Conservation (phyloP, 2,888 invertebrate species). For the Scelioninae gen. 2 region DNA sequence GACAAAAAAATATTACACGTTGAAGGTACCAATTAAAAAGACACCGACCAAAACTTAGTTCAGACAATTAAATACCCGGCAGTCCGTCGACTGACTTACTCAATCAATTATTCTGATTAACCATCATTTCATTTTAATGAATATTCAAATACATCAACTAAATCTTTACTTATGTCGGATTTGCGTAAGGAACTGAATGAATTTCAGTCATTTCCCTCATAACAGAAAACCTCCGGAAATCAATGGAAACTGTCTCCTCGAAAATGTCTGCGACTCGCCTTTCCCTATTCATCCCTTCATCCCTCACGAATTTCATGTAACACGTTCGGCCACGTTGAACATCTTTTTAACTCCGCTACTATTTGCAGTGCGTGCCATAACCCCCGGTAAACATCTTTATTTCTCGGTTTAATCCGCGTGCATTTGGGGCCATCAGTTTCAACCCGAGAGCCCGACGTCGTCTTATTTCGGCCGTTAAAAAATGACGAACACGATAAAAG, state of each 20-base stretch:
- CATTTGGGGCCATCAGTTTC: constrained; percentile 17
- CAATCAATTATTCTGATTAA: too few species aligned
- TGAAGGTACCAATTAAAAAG: too few species aligned
- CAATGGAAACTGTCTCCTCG: not conserved
- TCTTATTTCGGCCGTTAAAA: constrained; percentile 20
- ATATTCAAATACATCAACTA: too few species aligned
- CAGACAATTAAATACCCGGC: too few species aligned
- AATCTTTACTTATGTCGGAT: too few species aligned
- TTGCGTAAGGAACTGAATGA: too few species aligned
- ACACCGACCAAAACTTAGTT: too few species aligned
- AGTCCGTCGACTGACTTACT: too few species aligned
- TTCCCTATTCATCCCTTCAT: constrained; percentile 2
- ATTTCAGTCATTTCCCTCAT: too few species aligned
- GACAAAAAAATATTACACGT: too few species aligned
- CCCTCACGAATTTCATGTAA: constrained; percentile 11
- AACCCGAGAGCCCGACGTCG: not conserved
- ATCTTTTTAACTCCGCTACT: constrained; percentile 21
- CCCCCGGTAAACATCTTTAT: constrained; percentile 33
- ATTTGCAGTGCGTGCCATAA: constrained; percentile 46
- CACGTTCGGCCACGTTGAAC: constrained; percentile 27
- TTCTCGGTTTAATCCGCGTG: constrained; percentile 22
- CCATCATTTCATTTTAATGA: too few species aligned
- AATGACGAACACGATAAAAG: not conserved
- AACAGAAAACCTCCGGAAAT: too few species aligned
- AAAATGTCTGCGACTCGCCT: not conserved